Base-by-base conservation (phyloP, 2,888 invertebrate genomes). In the Daptonema setosum region DNA sequence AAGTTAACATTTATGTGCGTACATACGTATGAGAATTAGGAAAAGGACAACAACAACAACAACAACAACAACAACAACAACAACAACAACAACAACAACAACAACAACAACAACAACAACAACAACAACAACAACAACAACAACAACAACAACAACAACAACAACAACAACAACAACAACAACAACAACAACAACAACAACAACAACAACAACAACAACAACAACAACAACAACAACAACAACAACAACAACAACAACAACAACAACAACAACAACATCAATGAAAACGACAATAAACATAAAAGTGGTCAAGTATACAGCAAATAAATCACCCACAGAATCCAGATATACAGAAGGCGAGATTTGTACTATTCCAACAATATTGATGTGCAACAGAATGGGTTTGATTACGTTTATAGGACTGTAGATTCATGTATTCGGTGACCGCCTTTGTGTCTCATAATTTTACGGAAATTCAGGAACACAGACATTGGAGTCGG, bases 91-190 rank as follows among this genome's bases (percentile, higher is more conserved):
- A 50, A 50, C 50, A 50, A 26, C 50, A 50, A 26, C 50, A 50
- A 26, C 50, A 50, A 26, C 50, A 50, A 50, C 50, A 50, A 50
- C 50, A 50, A 50, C 50, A 50, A 50, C 50, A 50, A 50, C 50
- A 50, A 50, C 50, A 50, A 50, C 50, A 50, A 50, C 50, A 50
- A 50, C 35, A 35, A 35, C 35, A 35, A 35, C 35, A 35, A 35
- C 35, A 35, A 35, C 35, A 35, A 35, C 35, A 35, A 35, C 35
- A 35, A 35, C 35, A 35, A 35, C 35, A 35, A 35, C 35, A 35
- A 35, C 35, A 35, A 35, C 35, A 35, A 35, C 35, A 35, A 35
- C 35, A 35, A 35, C 35, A 35, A 35, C 35, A 35, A 35, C 35
- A 35, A 35, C 35, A 35, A 35, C 35, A 35, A 35, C 35, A 35